These are phyloP conservation scores for Amazona guildingii DNA, from an alignment of 2,113 vertebrate genomes.

Conservation along the genomic window DNA sequence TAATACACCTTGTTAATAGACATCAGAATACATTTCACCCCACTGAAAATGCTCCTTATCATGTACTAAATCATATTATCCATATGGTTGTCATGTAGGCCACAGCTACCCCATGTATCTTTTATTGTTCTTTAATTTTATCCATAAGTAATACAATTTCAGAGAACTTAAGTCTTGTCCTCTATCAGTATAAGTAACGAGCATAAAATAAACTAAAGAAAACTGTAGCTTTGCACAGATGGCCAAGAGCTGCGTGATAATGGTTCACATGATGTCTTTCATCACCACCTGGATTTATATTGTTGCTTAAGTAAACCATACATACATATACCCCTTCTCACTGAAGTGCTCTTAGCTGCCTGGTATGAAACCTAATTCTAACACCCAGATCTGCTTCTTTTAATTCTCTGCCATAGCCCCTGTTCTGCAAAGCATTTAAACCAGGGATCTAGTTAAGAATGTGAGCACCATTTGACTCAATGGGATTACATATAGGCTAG, in stretches of 20 bases:
- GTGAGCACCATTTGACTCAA: neutral
- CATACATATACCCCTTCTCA: neutral
- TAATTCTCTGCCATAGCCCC: neutral
- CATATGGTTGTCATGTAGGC: slow-evolving; percentile 39
- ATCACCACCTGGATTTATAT: slow-evolving; percentile 27
- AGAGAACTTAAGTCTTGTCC: slow-evolving; percentile 8
- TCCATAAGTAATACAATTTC: slow-evolving; percentile 25
- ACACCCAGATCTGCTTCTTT: neutral
- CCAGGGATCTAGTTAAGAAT: neutral
- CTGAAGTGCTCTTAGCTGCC: neutral
- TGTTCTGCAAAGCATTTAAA: neutral
- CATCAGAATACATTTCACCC: neutral
- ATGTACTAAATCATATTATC: slow-evolving; percentile 18
- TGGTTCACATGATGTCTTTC: slow-evolving; percentile 8
- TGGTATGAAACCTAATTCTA: neutral
- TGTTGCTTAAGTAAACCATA: neutral
- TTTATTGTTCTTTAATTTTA: slow-evolving; percentile 57
- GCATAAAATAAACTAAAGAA: slow-evolving; percentile 33
- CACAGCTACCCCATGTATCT: neutral
- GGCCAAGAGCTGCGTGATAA: neutral
- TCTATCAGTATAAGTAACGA: slow-evolving; percentile 15
- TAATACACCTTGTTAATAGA: slow-evolving; percentile 31
- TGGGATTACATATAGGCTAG: neutral
- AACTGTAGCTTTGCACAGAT: slow-evolving; percentile 35
- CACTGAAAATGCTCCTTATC: neutral